Evolutionary conservation across 23 tunicate genomes (phyloP), one percentile per base, ranked within the genome.

Genomic region (Oikopleura albicans): DNA sequence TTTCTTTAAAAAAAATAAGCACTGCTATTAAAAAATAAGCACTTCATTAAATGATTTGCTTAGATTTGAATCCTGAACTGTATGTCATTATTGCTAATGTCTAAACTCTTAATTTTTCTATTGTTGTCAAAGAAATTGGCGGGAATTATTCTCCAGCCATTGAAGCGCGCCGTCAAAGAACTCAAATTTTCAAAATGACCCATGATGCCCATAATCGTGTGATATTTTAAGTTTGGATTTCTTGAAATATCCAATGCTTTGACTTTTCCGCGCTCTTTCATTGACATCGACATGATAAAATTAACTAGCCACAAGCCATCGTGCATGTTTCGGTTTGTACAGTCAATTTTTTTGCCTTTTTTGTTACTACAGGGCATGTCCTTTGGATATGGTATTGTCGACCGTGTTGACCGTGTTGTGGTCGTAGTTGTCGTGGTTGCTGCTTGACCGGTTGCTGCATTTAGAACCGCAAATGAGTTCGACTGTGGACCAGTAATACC

Each of bases 301-400:
- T 27, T 31, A 71, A 71, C 37, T 29, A 71, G 2, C 37, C 31
- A 22, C 79, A 12, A 2, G 33, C 79, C 79, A 29, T 34, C 31
- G 31, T 71, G 79, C 79, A 71, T 71, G 37, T 71, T 71, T 71
- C 79, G 79, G 4, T 71, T 71, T 71, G 79, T 12, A 29, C 79
- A 71, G 79, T 29, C 79, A 31, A 71, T 16, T 16, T 4, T 71
- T 29, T 71, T 71, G 79, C 79, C 79, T 29, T 71, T 71, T 29
- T 71, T 71, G 79, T 12, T 34, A 29, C 34, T 12, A 29, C 79
- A 71, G 37, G 33, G 4, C 37, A 71, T 16, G 31, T 71, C 79
- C 37, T 71, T 71, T 71, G 79, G 79, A 16, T 12, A 12, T 2
- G 35, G 31, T 12, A 31, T 29, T 12, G 79, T 71, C 31, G 79